Base-by-base conservation (phyloP, 1,140 invertebrate genomes). In the Trichonephila inaurata region DNA sequence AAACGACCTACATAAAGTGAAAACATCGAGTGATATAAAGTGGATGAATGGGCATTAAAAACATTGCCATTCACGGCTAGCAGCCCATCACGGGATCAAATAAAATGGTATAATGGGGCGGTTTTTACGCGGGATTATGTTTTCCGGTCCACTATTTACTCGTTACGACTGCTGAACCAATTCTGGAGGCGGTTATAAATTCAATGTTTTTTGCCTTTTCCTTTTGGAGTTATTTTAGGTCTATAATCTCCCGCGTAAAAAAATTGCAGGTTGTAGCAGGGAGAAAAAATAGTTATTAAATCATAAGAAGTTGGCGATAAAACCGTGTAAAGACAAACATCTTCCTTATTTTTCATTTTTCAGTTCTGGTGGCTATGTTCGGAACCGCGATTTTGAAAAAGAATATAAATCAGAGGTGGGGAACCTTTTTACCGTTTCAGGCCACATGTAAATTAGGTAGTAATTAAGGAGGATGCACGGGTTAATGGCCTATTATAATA, bases 101-200 rank as follows among this genome's bases (percentile, higher is more conserved):
- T 58, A 18, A 85, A 87, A 16, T 24, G 16, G 51, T 10, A 24
- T 87, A 87, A 87, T 87, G 28, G 24, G n/a, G 24, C 85, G 85
- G 33, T 64, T 64, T 87, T 87, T 18, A 60, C 10, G 24, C 5
- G 4, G 28, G 85, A 87, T 87, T 87, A 87, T 2, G 19, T 21
- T 87, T 87, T 87, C 85, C 85, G 85, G 85, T 87, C 40, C 85
- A 62, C 85, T 33, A 87, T 87, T 60, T 60, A 28, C 40, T 33
- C 33, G 33, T 83, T 83, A 5, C 19, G 28, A 33, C 85, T 61
- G 14, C 60, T 87, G 85, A 87, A 87, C 85, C 60, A 62, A 87
- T 87, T 87, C 62, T 24, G 8, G 8, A n/a, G 58, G 51, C 16
- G 28, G 72, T 18, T 33, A 28, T 16, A 18, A 40, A 28, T 77